phyloP scores from a whole-genome alignment of 2,113 vertebrate genomes.

The Misgurnus mizolepis region DNA sequence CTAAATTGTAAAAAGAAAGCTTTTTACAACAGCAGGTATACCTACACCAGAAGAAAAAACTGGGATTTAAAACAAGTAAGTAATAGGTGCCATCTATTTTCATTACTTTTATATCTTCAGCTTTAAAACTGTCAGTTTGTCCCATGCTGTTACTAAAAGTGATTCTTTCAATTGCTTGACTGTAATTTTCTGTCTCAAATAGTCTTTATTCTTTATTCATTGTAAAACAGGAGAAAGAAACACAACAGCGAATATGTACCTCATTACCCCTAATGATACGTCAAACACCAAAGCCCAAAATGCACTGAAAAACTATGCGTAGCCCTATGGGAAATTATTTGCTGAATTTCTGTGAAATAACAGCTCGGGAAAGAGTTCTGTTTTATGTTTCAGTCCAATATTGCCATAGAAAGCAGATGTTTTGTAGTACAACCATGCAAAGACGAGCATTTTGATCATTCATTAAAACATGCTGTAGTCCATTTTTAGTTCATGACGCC shows the following conservation, averaged over 20 bases:
- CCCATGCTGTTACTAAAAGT: not conserved
- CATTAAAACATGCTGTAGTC: too few relatives aligned
- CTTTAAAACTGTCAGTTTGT: not conserved
- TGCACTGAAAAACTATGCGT: not conserved
- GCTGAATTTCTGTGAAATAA: too few relatives aligned
- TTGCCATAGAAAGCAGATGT: not conserved
- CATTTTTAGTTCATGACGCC: too few relatives aligned
- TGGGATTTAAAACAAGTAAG: too few relatives aligned
- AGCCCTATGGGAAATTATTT: constrained; percentile 13
- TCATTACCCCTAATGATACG: not conserved
- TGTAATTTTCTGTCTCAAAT: too few relatives aligned
- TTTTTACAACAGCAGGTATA: not conserved
- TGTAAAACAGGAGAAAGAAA: not conserved
- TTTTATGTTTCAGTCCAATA: not conserved
- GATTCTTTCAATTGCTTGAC: too few relatives aligned
- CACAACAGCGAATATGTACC: not conserved
- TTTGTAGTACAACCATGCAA: not conserved
- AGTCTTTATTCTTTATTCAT: not conserved
- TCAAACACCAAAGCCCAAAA: not conserved
- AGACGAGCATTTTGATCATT: not conserved
- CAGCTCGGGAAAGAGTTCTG: too few relatives aligned
- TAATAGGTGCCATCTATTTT: not conserved
- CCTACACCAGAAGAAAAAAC: too few relatives aligned
- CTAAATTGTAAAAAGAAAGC: too few relatives aligned
- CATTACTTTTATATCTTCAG: not conserved